Evolutionary conservation across 2,888 invertebrate genomes (phyloP).

Genomic region (Bugulina stolonifera): DNA sequence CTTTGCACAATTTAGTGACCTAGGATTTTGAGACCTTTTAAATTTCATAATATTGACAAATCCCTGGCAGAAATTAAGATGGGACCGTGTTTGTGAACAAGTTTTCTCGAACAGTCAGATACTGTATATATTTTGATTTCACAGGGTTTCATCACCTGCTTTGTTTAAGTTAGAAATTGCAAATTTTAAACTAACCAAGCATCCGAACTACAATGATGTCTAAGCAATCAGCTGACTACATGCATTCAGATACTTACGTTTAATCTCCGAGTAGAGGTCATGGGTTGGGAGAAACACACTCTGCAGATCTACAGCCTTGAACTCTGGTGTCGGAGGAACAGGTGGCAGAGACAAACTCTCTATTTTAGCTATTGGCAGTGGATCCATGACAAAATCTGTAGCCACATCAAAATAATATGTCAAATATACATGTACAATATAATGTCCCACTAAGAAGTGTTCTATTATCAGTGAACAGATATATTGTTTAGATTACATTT

Average conservation of each 20-base stretch:
- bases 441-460: too few species aligned
- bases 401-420: neutral
- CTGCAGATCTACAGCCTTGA: slow-evolving; percentile 10
- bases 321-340: neutral
- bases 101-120: neutral
- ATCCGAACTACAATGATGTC: too few species aligned
- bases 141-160: neutral
- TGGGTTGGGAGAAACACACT: slow-evolving; percentile 21
- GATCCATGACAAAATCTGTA: slow-evolving; percentile 12
- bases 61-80: too few species aligned
- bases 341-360: neutral
- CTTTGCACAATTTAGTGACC: too few species aligned
- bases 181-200: too few species aligned
- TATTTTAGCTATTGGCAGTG: slow-evolving; percentile 1
- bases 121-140: neutral
- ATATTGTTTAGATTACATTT: too few species aligned
- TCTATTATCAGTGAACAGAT: too few species aligned
- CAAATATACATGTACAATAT: too few species aligned
- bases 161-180: neutral
- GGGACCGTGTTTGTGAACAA: too few species aligned
- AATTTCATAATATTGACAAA: too few species aligned
- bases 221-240: too few species aligned
- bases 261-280: slow-evolving; percentile 11
- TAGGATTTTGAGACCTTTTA: too few species aligned
- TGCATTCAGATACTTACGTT: neutral